phyloP scores from a whole-genome alignment of 2,113 vertebrate species.

The Catharus fuscescens region DNA sequence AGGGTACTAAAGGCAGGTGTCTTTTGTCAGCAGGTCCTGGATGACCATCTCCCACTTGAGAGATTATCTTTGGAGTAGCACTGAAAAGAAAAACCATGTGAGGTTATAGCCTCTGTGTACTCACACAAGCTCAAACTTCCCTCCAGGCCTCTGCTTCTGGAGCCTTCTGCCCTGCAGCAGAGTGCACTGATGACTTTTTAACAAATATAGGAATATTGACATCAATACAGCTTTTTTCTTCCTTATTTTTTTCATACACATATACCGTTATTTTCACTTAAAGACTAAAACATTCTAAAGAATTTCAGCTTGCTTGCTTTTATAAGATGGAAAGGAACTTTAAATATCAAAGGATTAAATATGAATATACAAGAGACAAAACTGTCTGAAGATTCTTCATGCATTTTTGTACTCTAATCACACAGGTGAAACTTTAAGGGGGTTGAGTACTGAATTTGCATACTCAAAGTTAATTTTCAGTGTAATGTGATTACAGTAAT shows the following conservation, averaged over 20 bases:
- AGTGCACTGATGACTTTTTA: background rate
- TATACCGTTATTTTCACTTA: background rate
- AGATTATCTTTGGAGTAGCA: conserved; percentile 89
- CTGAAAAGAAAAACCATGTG: conserved; percentile 65
- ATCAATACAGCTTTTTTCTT: background rate
- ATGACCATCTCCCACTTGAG: conserved; percentile 81
- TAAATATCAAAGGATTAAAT: background rate
- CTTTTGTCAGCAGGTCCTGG: conserved; percentile 77
- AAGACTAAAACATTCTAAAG: background rate
- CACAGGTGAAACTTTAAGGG: conserved; percentile 14
- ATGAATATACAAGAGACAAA: background rate
- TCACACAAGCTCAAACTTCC: background rate
- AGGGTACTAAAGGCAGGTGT: conserved; percentile 80
- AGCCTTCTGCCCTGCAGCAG: background rate
- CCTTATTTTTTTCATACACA: background rate
- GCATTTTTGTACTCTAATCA: conserved; percentile 1
- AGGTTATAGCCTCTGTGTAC: background rate
- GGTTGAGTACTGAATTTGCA: conserved; percentile 1
- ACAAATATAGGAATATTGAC: background rate
- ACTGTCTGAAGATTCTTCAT: background rate
- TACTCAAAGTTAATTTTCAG: conserved; percentile 38
- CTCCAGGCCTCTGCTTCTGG: background rate
- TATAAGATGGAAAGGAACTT: background rate
- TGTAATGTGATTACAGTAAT: conserved; percentile 4
- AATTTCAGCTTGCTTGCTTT: background rate